These are phyloP conservation scores for Cheilosia vulpina DNA, from an alignment of 2,888 invertebrate genomes.

Conservation along the genomic window DNA sequence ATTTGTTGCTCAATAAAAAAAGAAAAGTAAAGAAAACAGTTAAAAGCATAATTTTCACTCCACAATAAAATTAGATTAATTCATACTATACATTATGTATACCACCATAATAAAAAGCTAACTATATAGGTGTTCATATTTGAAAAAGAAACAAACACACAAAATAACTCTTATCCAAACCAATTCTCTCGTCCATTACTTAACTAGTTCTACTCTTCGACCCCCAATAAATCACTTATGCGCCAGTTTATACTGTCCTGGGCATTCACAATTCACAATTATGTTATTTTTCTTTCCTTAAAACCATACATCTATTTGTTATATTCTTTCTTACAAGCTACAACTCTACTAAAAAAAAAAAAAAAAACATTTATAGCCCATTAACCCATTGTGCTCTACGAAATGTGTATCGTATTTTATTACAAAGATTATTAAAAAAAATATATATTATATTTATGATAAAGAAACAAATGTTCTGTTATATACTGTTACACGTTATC, in stretches of 20 bases:
- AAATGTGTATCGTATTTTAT: constrained; percentile 65
- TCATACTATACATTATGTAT: constrained; percentile 34
- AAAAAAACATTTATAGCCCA: constrained; percentile 47
- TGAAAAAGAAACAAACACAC: neutral
- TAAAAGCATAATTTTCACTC: constrained; percentile 67
- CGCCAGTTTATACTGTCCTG: constrained; percentile 29
- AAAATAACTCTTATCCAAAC: constrained; percentile 42
- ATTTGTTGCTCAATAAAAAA: constrained; percentile 23
- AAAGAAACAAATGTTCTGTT: constrained; percentile 24
- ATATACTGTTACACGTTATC: constrained; percentile 29
- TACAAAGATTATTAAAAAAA: constrained; percentile 41
- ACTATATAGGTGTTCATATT: constrained; percentile 41
- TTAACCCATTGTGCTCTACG: constrained; percentile 70
- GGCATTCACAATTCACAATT: constrained; percentile 57
- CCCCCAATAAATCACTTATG: constrained; percentile 5
- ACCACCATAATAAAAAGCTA: constrained; percentile 63
- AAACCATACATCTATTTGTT: constrained; percentile 20
- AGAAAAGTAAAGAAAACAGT: constrained; percentile 18
- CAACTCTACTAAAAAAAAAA: constrained; percentile 25
- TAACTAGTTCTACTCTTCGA: neutral
- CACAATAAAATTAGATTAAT: constrained; percentile 60
- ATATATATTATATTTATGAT: constrained; percentile 9
- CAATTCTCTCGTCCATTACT: constrained; percentile 33
- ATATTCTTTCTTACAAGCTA: constrained; percentile 28
- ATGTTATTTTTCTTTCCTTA: neutral